phyloP scores from a whole-genome alignment of 1,140 invertebrate genomes.

The Bombus cullumanus region DNA sequence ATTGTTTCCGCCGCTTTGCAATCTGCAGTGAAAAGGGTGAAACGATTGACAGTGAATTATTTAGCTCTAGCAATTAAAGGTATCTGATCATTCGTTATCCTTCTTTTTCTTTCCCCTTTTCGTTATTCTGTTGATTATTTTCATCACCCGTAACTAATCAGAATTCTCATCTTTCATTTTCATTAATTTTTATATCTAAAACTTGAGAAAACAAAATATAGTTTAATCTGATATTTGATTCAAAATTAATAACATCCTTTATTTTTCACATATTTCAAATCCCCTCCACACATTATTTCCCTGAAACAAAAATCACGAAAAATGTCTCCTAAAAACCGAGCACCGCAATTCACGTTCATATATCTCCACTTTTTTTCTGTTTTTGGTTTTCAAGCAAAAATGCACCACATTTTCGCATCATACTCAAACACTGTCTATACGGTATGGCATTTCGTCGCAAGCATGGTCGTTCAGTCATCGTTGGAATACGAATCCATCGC shows the following conservation, averaged over 20 bases:
- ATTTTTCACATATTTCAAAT: neutral
- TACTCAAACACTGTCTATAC: neutral
- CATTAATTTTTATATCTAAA: neutral
- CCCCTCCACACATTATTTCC: no score
- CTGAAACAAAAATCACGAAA: neutral
- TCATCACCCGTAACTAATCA: neutral
- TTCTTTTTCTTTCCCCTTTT: slow-evolving; percentile 5
- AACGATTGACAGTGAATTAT: slow-evolving; percentile 81
- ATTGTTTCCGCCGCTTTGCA: slow-evolving; percentile 53
- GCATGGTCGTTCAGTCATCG: slow-evolving; percentile 63
- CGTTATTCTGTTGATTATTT: slow-evolving; percentile 20
- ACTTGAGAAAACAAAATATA: neutral
- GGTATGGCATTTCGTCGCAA: slow-evolving; percentile 42
- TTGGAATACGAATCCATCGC: slow-evolving; percentile 36
- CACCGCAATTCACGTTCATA: slow-evolving; percentile 6
- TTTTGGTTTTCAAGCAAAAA: neutral
- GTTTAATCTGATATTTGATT: neutral
- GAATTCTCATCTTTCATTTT: neutral
- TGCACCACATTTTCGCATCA: neutral
- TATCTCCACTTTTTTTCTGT: slow-evolving; percentile 3
- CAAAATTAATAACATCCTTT: neutral
- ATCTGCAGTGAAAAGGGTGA: slow-evolving; percentile 72
- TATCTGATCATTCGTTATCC: slow-evolving; percentile 35
- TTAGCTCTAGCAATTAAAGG: slow-evolving; percentile 78
- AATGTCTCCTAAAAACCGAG: neutral